These are phyloP conservation scores for Adela reaumurella DNA, from an alignment of 2,888 invertebrate genomes.

Conservation along the genomic window DNA sequence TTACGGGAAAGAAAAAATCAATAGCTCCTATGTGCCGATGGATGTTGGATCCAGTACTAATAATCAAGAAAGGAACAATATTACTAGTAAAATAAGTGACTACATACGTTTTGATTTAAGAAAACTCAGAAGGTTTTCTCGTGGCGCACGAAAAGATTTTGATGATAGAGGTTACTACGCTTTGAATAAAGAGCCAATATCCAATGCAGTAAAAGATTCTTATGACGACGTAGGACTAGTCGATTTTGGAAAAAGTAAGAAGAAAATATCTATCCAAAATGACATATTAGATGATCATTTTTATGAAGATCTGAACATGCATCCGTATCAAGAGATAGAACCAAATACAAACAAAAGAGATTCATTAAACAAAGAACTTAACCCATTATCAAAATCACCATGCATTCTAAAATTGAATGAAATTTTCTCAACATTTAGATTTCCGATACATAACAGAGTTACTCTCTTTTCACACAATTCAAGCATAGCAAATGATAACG, in stretches of 20 bases:
- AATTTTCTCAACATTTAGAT: slow-evolving; percentile 34
- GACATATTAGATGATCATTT: slow-evolving; percentile 38
- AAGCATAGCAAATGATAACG: too few relatives aligned
- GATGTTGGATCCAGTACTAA: slow-evolving; percentile 21
- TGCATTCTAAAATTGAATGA: slow-evolving; percentile 39
- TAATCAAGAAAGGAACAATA: slow-evolving; percentile 24
- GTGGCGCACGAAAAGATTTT: slow-evolving; percentile 22
- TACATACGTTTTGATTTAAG: slow-evolving; percentile 23
- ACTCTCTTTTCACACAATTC: too few relatives aligned
- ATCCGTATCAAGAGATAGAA: slow-evolving; percentile 21
- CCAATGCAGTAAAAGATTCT: not conserved
- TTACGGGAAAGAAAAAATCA: slow-evolving; percentile 14
- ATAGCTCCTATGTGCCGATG: slow-evolving; percentile 44
- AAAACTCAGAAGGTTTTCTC: slow-evolving; percentile 19
- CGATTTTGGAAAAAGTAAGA: not conserved
- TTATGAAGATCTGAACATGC: slow-evolving; percentile 43
- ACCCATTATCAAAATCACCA: slow-evolving; percentile 14
- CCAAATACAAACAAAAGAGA: slow-evolving; percentile 11
- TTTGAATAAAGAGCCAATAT: slow-evolving; percentile 18
- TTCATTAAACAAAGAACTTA: slow-evolving; percentile 15
- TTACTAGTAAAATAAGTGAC: slow-evolving; percentile 17
- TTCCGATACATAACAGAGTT: slow-evolving; percentile 22
- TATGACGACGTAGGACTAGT: not conserved
- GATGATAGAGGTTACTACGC: slow-evolving; percentile 42
- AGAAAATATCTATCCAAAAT: slow-evolving; percentile 19